phyloP scores from a whole-genome alignment of 1,140 invertebrate species.

The Papilio dardanus region DNA sequence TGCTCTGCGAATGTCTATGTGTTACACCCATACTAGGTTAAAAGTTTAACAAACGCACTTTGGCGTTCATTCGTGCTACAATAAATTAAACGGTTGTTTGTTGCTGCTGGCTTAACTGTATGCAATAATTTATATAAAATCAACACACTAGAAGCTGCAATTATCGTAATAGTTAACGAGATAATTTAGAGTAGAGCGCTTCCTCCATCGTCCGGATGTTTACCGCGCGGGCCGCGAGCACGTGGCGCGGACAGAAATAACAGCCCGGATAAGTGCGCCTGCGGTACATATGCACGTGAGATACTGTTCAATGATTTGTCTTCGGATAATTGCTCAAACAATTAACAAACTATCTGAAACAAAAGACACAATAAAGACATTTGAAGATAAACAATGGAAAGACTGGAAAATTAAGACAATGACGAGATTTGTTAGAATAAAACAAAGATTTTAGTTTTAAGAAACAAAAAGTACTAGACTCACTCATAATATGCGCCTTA shows the following conservation, averaged over 20 bases:
- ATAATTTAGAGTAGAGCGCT: slow-evolving; percentile 42
- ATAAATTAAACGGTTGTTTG: not conserved
- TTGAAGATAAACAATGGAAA: too few relatives aligned
- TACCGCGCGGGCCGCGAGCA: slow-evolving; percentile 55
- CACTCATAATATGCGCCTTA: too few relatives aligned
- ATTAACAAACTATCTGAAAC: not conserved
- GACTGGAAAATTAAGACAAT: too few relatives aligned
- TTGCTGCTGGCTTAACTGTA: not conserved
- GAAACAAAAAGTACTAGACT: too few relatives aligned
- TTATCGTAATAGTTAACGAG: slow-evolving; percentile 29
- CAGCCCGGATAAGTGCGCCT: slow-evolving; percentile 46
- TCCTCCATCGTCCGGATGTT: slow-evolving; percentile 60
- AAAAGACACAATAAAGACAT: not conserved
- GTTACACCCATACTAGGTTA: too few relatives aligned
- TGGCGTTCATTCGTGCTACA: too few relatives aligned
- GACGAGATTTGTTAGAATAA: too few relatives aligned
- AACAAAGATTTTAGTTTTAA: too few relatives aligned
- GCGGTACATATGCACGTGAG: slow-evolving; percentile 29
- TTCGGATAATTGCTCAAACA: slow-evolving; percentile 40
- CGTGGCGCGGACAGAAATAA: slow-evolving; percentile 59
- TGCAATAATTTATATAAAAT: not conserved
- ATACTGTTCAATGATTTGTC: slow-evolving; percentile 32
- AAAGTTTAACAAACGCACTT: too few relatives aligned
- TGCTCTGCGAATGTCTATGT: too few relatives aligned
- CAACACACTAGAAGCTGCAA: slow-evolving; percentile 16